Conservation (phyloP, 2,113 vertebrate genomes). For the Sander lucioperca region DNA sequence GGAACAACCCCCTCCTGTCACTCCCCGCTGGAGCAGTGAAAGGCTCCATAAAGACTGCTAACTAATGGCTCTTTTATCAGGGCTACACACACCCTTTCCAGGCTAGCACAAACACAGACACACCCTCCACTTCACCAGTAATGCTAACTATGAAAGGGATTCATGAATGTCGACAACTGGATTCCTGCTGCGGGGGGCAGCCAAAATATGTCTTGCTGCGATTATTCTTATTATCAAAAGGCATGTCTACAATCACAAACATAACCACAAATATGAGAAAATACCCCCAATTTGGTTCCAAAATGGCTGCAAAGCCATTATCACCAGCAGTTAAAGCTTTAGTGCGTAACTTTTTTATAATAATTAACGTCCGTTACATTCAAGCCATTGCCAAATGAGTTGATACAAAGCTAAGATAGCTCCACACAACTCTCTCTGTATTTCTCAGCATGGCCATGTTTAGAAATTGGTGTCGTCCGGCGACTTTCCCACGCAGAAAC, state of each 20-base stretch:
- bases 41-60: conserved; percentile 67
- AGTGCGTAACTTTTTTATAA: no score
- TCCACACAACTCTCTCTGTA: no score
- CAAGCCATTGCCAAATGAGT: no score
- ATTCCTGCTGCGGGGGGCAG: conserved; percentile 11
- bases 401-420: no score
- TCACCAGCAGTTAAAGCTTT: no score
- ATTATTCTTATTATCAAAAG: not conserved
- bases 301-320: no score
- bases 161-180: conserved; percentile 9
- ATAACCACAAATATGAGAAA: conserved; percentile 20
- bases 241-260: not conserved
- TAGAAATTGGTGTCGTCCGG: no score
- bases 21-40: conserved; percentile 59
- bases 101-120: conserved; percentile 60
- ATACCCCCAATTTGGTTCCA: no score
- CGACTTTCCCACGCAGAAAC: no score
- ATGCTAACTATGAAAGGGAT: conserved; percentile 38
- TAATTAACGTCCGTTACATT: no score
- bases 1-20: conserved; percentile 71
- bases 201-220: not conserved
- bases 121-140: conserved; percentile 59
- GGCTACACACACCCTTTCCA: conserved; percentile 55
- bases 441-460: no score
- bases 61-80: conserved; percentile 70